Conservation (phyloP, 2,797 vertebrate species). For the Cyclura pinguis region DNA sequence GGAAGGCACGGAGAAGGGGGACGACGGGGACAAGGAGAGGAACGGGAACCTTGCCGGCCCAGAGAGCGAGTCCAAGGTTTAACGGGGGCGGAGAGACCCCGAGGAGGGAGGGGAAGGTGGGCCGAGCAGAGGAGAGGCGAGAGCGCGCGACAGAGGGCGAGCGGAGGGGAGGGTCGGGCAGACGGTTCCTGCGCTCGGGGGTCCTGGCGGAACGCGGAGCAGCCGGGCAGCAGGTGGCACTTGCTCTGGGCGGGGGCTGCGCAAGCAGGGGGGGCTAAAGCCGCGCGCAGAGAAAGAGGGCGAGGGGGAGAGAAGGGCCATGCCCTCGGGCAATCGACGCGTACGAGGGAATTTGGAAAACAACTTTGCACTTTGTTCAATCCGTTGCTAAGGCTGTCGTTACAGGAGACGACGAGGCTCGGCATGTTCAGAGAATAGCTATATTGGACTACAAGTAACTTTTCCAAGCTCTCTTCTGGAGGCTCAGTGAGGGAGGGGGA, state of each 20-base stretch:
- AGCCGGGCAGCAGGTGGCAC: neutral
- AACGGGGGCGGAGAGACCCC: neutral
- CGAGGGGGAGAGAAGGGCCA: neutral
- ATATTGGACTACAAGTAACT: too few species aligned
- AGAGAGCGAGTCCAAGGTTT: conserved; percentile 71
- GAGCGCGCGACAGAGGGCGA: neutral
- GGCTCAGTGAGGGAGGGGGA: neutral
- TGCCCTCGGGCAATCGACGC: neutral
- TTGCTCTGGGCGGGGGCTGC: too few species aligned
- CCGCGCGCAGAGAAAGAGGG: neutral
- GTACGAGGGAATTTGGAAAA: neutral
- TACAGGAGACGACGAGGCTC: neutral
- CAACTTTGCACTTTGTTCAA: neutral
- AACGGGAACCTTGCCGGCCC: conserved; percentile 66
- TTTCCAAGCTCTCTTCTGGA: neutral
- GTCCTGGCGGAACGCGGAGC: too few species aligned
- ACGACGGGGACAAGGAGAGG: conserved; percentile 52
- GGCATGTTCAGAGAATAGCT: too few species aligned
- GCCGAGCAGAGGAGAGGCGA: neutral
- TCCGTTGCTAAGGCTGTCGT: neutral
- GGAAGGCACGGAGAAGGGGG: conserved; percentile 73
- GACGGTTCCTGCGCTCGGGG: too few species aligned
- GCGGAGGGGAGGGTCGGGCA: neutral
- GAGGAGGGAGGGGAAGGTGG: neutral
- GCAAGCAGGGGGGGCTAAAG: neutral